A percentile compares a stretch with the other conserved stretches of the same genome.
These are phyloP conservation scores for Apodemus sylvaticus DNA, from an alignment of 2,113 vertebrate species.

Conservation along the genomic window DNA sequence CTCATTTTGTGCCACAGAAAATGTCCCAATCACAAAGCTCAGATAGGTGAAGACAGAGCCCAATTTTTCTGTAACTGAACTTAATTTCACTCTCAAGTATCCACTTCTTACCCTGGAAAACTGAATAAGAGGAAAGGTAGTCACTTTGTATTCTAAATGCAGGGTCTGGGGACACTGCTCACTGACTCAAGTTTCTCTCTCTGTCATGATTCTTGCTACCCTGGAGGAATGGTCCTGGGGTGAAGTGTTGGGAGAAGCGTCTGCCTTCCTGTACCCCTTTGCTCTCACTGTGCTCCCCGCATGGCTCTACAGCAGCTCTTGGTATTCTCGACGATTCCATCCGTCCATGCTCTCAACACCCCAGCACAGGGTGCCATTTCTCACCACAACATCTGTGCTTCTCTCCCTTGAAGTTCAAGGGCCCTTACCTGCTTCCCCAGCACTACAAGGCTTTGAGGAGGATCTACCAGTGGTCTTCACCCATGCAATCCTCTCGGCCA, in stretches of 20 bases:
- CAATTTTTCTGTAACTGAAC: slow-evolving; percentile 24
- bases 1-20: neutral
- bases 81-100: slow-evolving; percentile 47
- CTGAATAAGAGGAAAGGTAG: neutral
- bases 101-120: neutral
- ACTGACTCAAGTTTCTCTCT: neutral
- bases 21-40: neutral
- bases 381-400: neutral
- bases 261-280: too few relatives aligned
- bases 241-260: neutral
- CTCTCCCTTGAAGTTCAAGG: neutral
- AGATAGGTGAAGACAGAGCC: neutral
- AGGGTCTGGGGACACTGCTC: neutral
- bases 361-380: neutral
- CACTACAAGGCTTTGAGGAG: fast-evolving
- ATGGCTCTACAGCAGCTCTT: fast-evolving
- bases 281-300: too few relatives aligned
- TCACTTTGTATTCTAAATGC: neutral
- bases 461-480: neutral
- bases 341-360: fast-evolving
- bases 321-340: too few relatives aligned
- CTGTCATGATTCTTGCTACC: neutral
- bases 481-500: neutral
- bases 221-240: neutral
- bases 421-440: neutral